These are phyloP conservation scores for Tethea ocularis DNA, from an alignment of 2,888 invertebrate genomes.

Conservation along the genomic window DNA sequence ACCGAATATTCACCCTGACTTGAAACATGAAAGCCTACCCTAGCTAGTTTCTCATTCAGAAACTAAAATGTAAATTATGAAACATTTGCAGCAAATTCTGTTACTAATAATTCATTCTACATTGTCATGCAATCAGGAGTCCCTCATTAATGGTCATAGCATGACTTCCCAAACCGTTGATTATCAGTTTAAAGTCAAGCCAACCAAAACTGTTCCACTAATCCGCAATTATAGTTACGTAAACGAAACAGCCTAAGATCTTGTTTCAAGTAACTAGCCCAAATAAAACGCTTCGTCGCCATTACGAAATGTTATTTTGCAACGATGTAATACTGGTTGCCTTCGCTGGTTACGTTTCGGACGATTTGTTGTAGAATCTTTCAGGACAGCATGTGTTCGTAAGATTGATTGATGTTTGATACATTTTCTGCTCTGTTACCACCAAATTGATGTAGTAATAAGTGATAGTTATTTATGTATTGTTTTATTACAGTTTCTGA, in stretches of 20 bases:
- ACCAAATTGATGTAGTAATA: neutral
- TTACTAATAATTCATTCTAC: too few relatives aligned
- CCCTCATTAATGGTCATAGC: neutral
- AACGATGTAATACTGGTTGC: conserved; percentile 21
- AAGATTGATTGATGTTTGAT: conserved; percentile 29
- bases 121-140: too few relatives aligned
- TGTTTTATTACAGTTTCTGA: neutral
- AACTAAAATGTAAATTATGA: too few relatives aligned
- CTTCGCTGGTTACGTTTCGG: conserved; percentile 42
- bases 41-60: too few relatives aligned
- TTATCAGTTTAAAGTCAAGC: neutral
- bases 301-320: conserved; percentile 6
- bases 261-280: conserved; percentile 2
- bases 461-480: neutral
- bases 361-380: conserved; percentile 49
- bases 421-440: conserved; percentile 28
- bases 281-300: conserved; percentile 3
- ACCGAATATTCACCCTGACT: too few relatives aligned
- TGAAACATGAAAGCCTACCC: too few relatives aligned
- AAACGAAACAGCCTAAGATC: neutral
- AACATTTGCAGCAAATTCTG: too few relatives aligned
- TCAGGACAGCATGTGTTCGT: conserved; percentile 37
- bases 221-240: neutral
- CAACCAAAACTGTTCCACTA: conserved; percentile 1
- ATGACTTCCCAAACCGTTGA: neutral